phyloP scores from a whole-genome alignment of 2,888 invertebrate genomes.

The Allolobophora icterica region DNA sequence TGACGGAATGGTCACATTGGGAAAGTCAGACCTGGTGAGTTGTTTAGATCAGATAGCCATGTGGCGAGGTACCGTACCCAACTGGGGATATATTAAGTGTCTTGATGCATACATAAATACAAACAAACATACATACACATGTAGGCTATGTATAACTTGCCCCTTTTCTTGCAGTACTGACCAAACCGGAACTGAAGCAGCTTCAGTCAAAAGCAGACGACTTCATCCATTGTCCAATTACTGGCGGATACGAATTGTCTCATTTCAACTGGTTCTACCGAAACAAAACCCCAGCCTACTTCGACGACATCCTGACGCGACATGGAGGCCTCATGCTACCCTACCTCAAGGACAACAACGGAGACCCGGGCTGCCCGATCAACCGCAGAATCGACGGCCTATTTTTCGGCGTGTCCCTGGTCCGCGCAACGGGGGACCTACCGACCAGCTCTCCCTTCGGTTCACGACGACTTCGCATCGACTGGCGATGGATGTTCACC shows the following conservation, averaged over 20 bases:
- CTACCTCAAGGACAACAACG: constrained; percentile 24
- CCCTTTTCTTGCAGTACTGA: neutral
- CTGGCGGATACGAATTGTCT: neutral
- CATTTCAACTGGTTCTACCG: constrained; percentile 3
- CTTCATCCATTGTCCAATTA: neutral
- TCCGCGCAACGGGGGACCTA: neutral
- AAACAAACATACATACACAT: no score
- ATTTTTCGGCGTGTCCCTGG: neutral
- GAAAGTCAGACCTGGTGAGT: no score
- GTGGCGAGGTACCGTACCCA: no score
- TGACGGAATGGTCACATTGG: no score
- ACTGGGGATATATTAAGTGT: no score
- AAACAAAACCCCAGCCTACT: neutral
- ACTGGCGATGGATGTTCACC: neutral
- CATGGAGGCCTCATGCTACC: constrained; percentile 4
- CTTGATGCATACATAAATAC: no score
- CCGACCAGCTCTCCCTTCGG: neutral
- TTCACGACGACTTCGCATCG: neutral
- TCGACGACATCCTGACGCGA: constrained; percentile 8
- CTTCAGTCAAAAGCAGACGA: neutral
- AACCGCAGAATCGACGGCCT: neutral
- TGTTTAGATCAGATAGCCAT: no score
- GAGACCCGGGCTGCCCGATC: neutral
- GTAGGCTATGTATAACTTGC: no score
- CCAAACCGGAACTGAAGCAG: neutral